Base-by-base conservation (phyloP, 2,888 invertebrate genomes). In the Magallana nippona region DNA sequence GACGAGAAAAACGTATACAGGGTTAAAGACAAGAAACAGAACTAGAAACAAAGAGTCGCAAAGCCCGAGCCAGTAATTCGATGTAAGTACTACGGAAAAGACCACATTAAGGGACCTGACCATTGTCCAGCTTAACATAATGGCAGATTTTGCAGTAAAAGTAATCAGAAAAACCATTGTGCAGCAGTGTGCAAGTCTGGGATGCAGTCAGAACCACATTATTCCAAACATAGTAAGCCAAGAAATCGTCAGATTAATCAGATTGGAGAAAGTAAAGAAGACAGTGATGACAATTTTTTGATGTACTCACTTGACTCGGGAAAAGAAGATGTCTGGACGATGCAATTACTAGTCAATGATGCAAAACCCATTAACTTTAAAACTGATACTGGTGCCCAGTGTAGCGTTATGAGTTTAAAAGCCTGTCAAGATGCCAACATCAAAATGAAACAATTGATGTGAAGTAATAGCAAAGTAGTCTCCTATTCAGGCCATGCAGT, bases 311-410 rank as follows among this genome's bases (percentile, higher is more conserved):
- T n/a, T 78, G 44, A 17, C 17, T 44, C 22, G 8, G 15, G 13
- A 8, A 19, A 77, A 13, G 63, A 63, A 10, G 27, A 80, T 57
- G 80, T 80, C 19, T 79, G 80, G n/a, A n/a, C n/a, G n/a, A 62
- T 85, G 10, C 60, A 60, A 15, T 22, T 82, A 19, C 60, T 57
- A 62, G 71, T 71, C 10, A 56, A 27, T n/a, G 55, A 79, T 32
- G 58, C 60, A 27, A 77, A 79, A 63, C 22, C 55, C 22, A 71
- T 81, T 10, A 63, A 78, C n/a, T 22, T 85, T 78, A 81, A 85
- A 81, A 81, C 79, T 15, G 82, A 84, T 71, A 84, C 84, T 11
- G 82, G 82, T 19, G 82, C 81, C 15, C 63, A 84, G 77, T 79
- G 82, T 17, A 84, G 80, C 71, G 84, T 82, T 22, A 82, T 84